A percentile compares a stretch with the other conserved stretches of the same genome.
These are phyloP conservation scores for Chaenogobius annularis DNA, from an alignment of 2,113 vertebrate species.

Conservation along the genomic window DNA sequence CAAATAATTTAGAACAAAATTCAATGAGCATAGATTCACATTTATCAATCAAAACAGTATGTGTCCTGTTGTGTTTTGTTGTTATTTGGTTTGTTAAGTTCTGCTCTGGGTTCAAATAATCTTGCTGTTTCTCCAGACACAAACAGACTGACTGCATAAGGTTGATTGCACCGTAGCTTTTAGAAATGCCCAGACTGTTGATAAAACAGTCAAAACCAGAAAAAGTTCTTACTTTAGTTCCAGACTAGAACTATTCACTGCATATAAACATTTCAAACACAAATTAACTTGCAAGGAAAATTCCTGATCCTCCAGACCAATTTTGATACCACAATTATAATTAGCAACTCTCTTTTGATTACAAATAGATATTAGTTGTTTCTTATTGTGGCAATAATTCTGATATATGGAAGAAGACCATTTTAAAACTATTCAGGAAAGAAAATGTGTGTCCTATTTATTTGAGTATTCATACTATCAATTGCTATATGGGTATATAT, in stretches of 20 bases:
- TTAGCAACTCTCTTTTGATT: no score
- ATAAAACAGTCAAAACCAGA: not conserved
- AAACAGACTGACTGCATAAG: conserved; percentile 36
- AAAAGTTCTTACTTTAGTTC: not conserved
- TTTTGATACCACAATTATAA: no score
- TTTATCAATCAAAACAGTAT: not conserved
- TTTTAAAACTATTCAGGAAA: no score
- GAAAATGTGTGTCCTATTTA: no score
- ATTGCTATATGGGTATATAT: no score
- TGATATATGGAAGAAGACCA: no score
- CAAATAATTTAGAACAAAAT: not conserved
- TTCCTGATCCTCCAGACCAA: no score
- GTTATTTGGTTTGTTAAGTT: conserved; percentile 27
- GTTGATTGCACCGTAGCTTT: conserved; percentile 35
- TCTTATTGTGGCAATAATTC: no score
- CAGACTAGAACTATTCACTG: not conserved
- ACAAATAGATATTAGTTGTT: no score
- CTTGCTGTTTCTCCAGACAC: conserved; percentile 20
- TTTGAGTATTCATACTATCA: no score
- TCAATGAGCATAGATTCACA: no score
- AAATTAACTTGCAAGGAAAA: not conserved
- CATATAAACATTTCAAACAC: not conserved
- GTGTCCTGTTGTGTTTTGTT: conserved; percentile 4
- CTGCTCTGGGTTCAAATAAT: conserved; percentile 19
- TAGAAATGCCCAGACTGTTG: conserved; percentile 13